Evolutionary conservation across 2,113 vertebrate species (phyloP).

Genomic region (Otus sunia): DNA sequence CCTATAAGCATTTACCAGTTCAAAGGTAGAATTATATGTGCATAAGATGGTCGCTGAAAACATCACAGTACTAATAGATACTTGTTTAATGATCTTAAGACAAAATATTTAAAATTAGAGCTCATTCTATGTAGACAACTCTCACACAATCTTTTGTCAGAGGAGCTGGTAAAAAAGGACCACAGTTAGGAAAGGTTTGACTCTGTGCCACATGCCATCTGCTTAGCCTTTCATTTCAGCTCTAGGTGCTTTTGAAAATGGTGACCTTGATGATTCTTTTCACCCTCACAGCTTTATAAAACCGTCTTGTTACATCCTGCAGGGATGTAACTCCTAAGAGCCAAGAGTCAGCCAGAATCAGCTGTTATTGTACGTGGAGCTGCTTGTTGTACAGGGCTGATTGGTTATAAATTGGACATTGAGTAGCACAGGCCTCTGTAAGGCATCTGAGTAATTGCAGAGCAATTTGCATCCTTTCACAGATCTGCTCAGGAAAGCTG

Average conservation of each 20-base stretch:
- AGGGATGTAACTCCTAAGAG: neutral
- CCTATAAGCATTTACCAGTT: neutral
- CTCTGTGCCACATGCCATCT: neutral
- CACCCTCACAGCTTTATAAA: neutral
- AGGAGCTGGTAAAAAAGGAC: neutral
- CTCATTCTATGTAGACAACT: neutral
- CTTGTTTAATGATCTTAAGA: neutral
- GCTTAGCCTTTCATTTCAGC: constrained; percentile 24
- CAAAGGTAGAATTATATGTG: neutral
- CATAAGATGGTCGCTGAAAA: neutral
- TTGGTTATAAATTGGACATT: constrained; percentile 47
- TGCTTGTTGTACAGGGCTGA: constrained; percentile 31
- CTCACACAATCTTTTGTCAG: neutral
- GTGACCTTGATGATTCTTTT: constrained; percentile 40
- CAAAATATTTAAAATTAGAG: neutral
- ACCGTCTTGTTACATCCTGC: constrained; percentile 13
- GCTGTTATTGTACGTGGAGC: constrained; percentile 22
- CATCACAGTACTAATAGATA: neutral
- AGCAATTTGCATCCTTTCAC: constrained; percentile 48
- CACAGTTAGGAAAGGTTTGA: neutral
- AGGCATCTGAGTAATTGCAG: constrained; percentile 35
- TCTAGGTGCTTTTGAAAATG: constrained; percentile 3
- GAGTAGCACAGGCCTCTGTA: constrained; percentile 9
- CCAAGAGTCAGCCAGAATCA: neutral
- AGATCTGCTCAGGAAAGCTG: neutral